A percentile compares a stretch with the other conserved stretches of the same genome.
phyloP scores from a whole-genome alignment of 2,113 vertebrate genomes.

The Dasyurus viverrinus region DNA sequence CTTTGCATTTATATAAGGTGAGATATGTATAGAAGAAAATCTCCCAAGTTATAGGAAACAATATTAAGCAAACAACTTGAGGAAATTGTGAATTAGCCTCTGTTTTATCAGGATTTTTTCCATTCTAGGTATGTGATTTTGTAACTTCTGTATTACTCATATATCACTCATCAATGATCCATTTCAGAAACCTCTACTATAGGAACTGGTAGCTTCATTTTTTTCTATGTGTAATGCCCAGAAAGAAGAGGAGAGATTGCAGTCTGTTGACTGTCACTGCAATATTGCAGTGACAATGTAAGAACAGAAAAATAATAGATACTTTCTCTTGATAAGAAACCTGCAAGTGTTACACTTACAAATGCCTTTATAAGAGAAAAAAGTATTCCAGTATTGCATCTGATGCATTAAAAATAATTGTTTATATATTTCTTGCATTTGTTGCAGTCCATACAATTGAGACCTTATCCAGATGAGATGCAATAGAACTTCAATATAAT shows the following conservation, averaged over 20 bases:
- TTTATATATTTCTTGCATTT: conserved; percentile 58
- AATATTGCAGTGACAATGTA: too few species aligned
- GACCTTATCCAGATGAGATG: neutral
- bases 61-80: conserved; percentile 56
- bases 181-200: conserved; percentile 63
- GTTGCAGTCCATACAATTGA: neutral
- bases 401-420: fast-evolving
- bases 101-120: conserved; percentile 64
- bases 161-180: conserved; percentile 43
- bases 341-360: conserved; percentile 26
- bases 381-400: neutral
- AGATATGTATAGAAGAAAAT: conserved; percentile 43
- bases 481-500: neutral
- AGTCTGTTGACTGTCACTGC: conserved; percentile 21
- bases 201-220: conserved; percentile 47
- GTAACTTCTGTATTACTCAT: conserved; percentile 61
- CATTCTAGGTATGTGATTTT: conserved; percentile 39
- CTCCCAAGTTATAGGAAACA: neutral
- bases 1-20: conserved; percentile 61
- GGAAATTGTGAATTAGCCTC: conserved; percentile 59
- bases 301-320: conserved; percentile 22
- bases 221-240: neutral
- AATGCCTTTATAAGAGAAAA: neutral
- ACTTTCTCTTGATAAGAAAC: conserved; percentile 41
- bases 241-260: conserved; percentile 43